Evolutionary conservation across 2,797 vertebrate genomes (phyloP).

Genomic region (Bovichtus variegatus): DNA sequence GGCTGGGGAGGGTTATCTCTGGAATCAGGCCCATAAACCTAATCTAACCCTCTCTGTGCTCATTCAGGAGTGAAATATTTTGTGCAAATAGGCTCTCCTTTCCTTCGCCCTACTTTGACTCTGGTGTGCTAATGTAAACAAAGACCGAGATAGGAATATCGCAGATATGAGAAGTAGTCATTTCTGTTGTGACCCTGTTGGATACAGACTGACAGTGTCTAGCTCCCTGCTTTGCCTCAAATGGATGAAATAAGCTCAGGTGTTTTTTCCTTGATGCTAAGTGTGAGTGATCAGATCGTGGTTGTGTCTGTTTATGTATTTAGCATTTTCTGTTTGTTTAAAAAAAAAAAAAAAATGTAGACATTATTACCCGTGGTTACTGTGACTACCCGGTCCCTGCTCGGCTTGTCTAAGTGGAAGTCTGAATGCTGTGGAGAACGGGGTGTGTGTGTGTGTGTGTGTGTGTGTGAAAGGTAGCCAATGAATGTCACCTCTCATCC

Average conservation of each 20-base stretch:
- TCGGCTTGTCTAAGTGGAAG: slow-evolving; percentile 71
- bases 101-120: slow-evolving; percentile 55
- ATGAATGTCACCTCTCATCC: slow-evolving; percentile 87
- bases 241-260: slow-evolving; percentile 51
- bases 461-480: slow-evolving; percentile 78
- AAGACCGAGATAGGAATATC: slow-evolving; percentile 64
- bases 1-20: slow-evolving; percentile 78
- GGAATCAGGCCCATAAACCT: slow-evolving; percentile 81
- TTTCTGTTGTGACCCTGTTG: slow-evolving; percentile 68
- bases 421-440: slow-evolving; percentile 69
- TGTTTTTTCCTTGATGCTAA: slow-evolving; percentile 55
- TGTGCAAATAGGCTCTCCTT: slow-evolving; percentile 77
- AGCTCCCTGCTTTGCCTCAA: slow-evolving; percentile 45
- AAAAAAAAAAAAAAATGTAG: slow-evolving; percentile 47
- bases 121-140: slow-evolving; percentile 72
- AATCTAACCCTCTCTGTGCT: slow-evolving; percentile 80
- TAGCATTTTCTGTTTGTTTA: slow-evolving; percentile 31
- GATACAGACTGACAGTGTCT: slow-evolving; percentile 55
- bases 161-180: slow-evolving; percentile 62
- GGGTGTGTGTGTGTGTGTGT: not conserved
- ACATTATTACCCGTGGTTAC: slow-evolving; percentile 71
- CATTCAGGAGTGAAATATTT: slow-evolving; percentile 83
- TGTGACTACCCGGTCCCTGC: slow-evolving; percentile 58
- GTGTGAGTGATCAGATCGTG: slow-evolving; percentile 61
- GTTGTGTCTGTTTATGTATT: slow-evolving; percentile 60